Evolutionary conservation across 2,797 vertebrate genomes (phyloP).

Genomic region (Triplophysa yarkandensis): DNA sequence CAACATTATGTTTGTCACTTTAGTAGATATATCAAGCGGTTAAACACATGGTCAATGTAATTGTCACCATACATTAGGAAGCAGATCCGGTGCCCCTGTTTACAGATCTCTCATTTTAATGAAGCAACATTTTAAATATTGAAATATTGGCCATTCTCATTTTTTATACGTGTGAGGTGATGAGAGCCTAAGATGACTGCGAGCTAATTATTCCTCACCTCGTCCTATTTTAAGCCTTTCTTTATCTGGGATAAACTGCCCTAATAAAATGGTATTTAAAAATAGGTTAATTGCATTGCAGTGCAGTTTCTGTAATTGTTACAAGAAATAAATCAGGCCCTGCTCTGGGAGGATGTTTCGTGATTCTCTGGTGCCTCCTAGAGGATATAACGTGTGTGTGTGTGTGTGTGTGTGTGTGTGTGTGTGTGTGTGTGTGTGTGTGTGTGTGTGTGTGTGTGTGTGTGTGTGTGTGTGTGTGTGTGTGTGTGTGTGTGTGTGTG

Average conservation of each 20-base stretch:
- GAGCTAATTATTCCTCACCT: slow-evolving; percentile 60
- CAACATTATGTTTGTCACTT: slow-evolving; percentile 44
- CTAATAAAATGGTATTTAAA: slow-evolving; percentile 69
- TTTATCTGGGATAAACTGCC: slow-evolving; percentile 66
- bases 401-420: too few species aligned
- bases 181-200: slow-evolving; percentile 50
- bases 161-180: slow-evolving; percentile 6
- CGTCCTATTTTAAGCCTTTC: slow-evolving; percentile 63
- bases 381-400: slow-evolving; percentile 20
- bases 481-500: too few species aligned
- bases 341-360: slow-evolving; percentile 15
- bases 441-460: too few species aligned
- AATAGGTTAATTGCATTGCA: slow-evolving; percentile 65
- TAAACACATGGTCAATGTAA: slow-evolving; percentile 26
- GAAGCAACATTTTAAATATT: slow-evolving; percentile 46
- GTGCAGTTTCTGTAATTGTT: slow-evolving; percentile 64
- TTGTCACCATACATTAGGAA: slow-evolving; percentile 2
- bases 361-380: slow-evolving; percentile 64
- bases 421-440: too few species aligned
- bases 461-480: too few species aligned
- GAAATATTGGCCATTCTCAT: slow-evolving; percentile 9
- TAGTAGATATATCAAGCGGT: slow-evolving; percentile 18
- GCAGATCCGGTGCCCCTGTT: slow-evolving; percentile 39
- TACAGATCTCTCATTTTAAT: slow-evolving; percentile 52
- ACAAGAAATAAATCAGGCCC: slow-evolving; percentile 60